Percentiles rank a stretch among this genome's conserved stretches.
phyloP scores from a whole-genome alignment of 1,140 invertebrate species.

The Magallana gigas region DNA sequence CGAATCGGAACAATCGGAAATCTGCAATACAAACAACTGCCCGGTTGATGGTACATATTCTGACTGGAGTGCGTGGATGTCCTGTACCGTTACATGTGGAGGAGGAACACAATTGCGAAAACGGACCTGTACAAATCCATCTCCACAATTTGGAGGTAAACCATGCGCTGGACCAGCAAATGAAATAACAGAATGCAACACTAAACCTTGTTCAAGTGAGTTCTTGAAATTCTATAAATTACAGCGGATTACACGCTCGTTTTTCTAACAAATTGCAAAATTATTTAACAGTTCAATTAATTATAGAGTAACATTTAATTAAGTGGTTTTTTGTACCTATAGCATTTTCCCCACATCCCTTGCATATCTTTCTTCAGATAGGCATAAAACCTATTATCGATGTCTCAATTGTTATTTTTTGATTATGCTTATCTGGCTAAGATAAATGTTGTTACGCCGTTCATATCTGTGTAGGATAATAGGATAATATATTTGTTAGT shows the following conservation, averaged over 20 bases:
- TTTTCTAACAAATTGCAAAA: neutral
- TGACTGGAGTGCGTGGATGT: constrained; percentile 87
- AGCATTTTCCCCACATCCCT: constrained; percentile 76
- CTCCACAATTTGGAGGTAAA: constrained; percentile 61
- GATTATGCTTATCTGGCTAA: too few species aligned
- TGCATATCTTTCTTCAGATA: too few species aligned
- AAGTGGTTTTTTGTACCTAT: constrained; percentile 82
- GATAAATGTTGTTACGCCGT: too few species aligned
- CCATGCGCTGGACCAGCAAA: constrained; percentile 59
- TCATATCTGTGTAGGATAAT: too few species aligned
- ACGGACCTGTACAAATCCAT: constrained; percentile 58
- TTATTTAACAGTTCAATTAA: constrained; percentile 10
- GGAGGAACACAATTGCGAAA: constrained; percentile 88
- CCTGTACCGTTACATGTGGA: constrained; percentile 93
- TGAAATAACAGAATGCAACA: constrained; percentile 1
- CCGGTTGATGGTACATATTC: constrained; percentile 69
- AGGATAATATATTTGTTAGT: too few species aligned
- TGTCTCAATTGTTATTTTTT: too few species aligned
- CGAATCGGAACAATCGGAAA: neutral
- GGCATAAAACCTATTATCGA: too few species aligned
- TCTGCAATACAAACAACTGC: neutral
- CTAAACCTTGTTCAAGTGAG: constrained; percentile 12
- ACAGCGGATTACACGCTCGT: neutral
- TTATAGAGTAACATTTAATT: constrained; percentile 63
- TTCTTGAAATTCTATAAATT: constrained; percentile 33